phyloP scores from a whole-genome alignment of 1,140 invertebrate genomes.

The Pseudomyrmex flavicornis region DNA sequence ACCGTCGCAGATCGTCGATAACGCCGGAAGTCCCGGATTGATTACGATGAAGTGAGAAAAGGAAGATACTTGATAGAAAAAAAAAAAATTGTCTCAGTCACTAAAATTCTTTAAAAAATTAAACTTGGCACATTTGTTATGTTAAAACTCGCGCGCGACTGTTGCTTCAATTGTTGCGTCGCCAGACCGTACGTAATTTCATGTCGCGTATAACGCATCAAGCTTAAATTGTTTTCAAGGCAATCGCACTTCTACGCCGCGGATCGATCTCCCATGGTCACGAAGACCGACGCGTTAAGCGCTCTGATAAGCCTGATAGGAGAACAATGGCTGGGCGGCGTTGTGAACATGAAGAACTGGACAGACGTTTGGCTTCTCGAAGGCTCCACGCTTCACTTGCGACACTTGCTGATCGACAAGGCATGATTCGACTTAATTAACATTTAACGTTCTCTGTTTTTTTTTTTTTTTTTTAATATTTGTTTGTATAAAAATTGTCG shows the following conservation, averaged over 20 bases:
- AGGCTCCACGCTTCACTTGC: conserved; percentile 81
- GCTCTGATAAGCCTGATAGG: conserved; percentile 73
- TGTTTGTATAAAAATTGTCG: background rate
- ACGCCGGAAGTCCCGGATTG: conserved; percentile 84
- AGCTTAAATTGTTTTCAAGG: conserved; percentile 63
- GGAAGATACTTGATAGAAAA: too few relatives aligned
- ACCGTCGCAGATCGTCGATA: conserved; percentile 86
- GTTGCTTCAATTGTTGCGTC: background rate
- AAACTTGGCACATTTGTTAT: too few relatives aligned
- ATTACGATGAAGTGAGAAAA: conserved; percentile 83
- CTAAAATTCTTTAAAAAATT: background rate
- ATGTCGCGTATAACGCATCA: background rate
- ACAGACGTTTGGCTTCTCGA: conserved; percentile 81
- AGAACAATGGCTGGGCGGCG: conserved; percentile 84
- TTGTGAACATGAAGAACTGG: conserved; percentile 82
- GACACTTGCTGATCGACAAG: conserved; percentile 73
- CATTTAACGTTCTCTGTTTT: conserved; percentile 11
- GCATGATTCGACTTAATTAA: conserved; percentile 60
- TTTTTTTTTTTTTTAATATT: background rate
- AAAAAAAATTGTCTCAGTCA: background rate
- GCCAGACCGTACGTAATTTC: background rate
- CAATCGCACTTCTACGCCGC: conserved; percentile 73
- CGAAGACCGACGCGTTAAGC: conserved; percentile 68
- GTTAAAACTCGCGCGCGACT: background rate
- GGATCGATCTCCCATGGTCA: conserved; percentile 71